Base-by-base conservation (phyloP, 2,113 vertebrate genomes). In the Prunella himalayana region DNA sequence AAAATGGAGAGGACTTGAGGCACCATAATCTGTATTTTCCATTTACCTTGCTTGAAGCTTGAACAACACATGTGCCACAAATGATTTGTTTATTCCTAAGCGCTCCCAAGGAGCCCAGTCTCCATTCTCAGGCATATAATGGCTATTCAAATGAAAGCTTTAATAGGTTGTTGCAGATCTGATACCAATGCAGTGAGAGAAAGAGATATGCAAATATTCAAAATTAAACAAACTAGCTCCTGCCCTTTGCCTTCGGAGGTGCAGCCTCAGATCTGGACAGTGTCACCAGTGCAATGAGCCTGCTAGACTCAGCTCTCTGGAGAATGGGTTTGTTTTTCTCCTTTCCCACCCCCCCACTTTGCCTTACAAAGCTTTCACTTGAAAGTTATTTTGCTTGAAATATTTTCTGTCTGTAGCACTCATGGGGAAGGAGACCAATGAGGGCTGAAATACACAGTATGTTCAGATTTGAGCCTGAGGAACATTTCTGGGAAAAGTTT, bases 1-100 rank as follows among this genome's bases (percentile, higher is more conserved):
- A 96, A 97, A 96, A 95, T 88, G 79, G 72, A 95, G 96, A 97
- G 90, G 90, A 89, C 92, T 96, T 95, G 90, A 95, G 90, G 72
- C 92, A 94, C 93, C 93, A 59, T 94, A 95, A 94, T 96, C 95
- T 94, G 82, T 95, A 66, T 96, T 95, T 96, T 94, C 81, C 92
- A 88, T 95, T 97, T 96, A 91, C 94, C 92, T 96, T 94, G 63
- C 95, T 95, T 75, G 88, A 95, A 94, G 93, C 64, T 89, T 70
- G 79, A 92, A 79, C 64, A 92, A 92, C 71, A 88, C 89, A 81
- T 85, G 83, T 89, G 94, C 95, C 95, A 95, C 77, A 91, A 94
- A 97, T 96, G 50, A 94, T 90, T 95, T 83, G 80, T 86, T 97
- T 97, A 94, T 92, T 94, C 73, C 86, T 91, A 51, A 54, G 30